Conservation (phyloP, 2,113 vertebrate species). For the Hippocampus comes region DNA sequence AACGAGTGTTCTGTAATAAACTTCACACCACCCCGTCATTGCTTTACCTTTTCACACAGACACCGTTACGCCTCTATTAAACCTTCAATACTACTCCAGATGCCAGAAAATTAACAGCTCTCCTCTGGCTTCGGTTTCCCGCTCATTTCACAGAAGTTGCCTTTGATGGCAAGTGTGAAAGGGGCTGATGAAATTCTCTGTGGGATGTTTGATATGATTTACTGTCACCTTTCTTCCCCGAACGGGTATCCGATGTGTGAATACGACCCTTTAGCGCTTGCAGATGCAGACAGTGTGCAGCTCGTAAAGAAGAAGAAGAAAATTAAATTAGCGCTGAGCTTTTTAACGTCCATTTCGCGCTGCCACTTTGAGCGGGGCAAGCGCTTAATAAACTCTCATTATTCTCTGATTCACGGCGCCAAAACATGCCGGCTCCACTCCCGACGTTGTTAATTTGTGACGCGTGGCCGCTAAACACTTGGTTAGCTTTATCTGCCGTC, state of each 20-base stretch:
- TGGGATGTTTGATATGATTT: background rate
- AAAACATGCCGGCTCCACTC: slow-evolving; percentile 5
- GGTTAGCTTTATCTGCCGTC: slow-evolving; percentile 4
- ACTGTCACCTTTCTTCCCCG: background rate
- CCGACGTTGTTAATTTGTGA: slow-evolving; percentile 3
- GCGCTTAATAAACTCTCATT: slow-evolving; percentile 8
- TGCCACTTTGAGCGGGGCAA: slow-evolving; percentile 4
- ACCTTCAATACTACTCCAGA: background rate
- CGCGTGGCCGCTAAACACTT: slow-evolving; percentile 5
- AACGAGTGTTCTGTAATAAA: background rate
- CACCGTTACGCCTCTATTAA: background rate
- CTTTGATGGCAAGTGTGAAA: background rate
- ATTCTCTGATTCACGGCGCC: slow-evolving; percentile 6
- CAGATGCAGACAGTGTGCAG: background rate
- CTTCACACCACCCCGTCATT: background rate
- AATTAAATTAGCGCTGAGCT: slow-evolving; percentile 2
- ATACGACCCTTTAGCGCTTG: background rate
- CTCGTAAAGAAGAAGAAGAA: slow-evolving; percentile 2
- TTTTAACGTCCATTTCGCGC: slow-evolving; percentile 4
- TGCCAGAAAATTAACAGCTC: background rate
- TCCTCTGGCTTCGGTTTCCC: background rate
- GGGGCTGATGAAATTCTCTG: background rate
- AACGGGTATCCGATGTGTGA: background rate
- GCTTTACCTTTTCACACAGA: background rate
- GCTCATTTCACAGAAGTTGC: background rate